A percentile compares a stretch with the other conserved stretches of the same genome.
Evolutionary conservation across 2,888 invertebrate species (phyloP).

Genomic region (Hymenopus coronatus): DNA sequence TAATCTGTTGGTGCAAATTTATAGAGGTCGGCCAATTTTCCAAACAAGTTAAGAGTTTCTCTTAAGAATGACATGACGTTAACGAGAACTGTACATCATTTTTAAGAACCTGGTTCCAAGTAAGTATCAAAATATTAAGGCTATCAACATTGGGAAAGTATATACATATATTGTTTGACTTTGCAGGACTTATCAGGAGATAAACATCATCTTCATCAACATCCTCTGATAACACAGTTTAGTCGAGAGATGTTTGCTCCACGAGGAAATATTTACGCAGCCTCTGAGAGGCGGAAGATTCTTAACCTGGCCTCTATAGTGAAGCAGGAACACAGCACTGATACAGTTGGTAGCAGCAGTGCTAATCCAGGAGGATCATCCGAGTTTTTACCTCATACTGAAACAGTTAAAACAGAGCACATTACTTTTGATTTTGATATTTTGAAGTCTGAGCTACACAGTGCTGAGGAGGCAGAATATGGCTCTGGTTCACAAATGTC

Average conservation of each 20-base stretch:
- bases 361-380: background rate
- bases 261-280: conserved; percentile 9
- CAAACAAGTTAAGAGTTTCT: too few species aligned
- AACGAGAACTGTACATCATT: too few species aligned
- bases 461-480: conserved; percentile 25
- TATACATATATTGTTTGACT: too few species aligned
- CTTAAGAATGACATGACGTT: too few species aligned
- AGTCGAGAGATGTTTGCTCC: conserved; percentile 58
- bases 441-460: conserved; percentile 24
- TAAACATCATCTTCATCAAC: background rate
- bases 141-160: too few species aligned
- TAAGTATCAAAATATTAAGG: too few species aligned
- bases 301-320: conserved; percentile 37
- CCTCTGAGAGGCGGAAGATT: conserved; percentile 6
- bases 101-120: too few species aligned
- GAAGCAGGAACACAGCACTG: conserved; percentile 43
- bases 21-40: too few species aligned
- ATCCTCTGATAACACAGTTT: conserved; percentile 53
- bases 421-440: conserved; percentile 28
- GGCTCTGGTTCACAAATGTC: conserved; percentile 10
- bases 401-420: background rate
- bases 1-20: too few species aligned
- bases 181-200: conserved; percentile 9
- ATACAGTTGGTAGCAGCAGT: conserved; percentile 20
- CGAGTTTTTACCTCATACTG: background rate